Conservation (phyloP, 2,888 invertebrate species). For the Bellardia bayeri region DNA sequence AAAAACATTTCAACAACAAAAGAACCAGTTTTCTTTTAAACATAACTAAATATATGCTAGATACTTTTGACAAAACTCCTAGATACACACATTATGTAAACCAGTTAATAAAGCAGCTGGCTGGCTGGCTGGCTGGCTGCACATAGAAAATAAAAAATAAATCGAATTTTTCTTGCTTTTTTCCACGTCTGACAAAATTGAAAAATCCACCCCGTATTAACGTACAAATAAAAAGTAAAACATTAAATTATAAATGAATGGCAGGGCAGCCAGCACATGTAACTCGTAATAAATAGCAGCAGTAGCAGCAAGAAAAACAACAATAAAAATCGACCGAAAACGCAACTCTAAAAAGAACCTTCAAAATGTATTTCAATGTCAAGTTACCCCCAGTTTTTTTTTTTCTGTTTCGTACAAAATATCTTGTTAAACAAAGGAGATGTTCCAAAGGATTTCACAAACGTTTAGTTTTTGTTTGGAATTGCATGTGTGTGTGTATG, state of each 20-base stretch:
- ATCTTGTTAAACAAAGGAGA: slow-evolving; percentile 23
- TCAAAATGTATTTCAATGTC: slow-evolving; percentile 76
- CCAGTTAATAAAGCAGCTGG: slow-evolving; percentile 65
- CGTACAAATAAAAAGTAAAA: neutral
- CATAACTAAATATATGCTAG: neutral
- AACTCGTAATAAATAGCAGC: slow-evolving; percentile 24
- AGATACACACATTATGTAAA: slow-evolving; percentile 64
- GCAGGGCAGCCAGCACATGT: slow-evolving; percentile 18
- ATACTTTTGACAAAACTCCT: slow-evolving; percentile 17
- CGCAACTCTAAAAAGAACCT: slow-evolving; percentile 71
- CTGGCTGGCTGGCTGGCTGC: slow-evolving; percentile 4
- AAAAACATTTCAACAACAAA: neutral
- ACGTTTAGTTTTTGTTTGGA: neutral
- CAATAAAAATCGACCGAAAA: slow-evolving; percentile 12
- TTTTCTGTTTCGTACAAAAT: neutral
- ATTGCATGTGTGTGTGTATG: neutral
- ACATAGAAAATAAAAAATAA: neutral
- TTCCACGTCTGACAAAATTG: slow-evolving; percentile 8
- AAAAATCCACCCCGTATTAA: slow-evolving; percentile 49
- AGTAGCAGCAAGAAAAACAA: neutral
- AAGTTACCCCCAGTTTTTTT: slow-evolving; percentile 71
- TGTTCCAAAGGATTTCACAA: neutral
- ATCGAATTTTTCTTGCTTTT: slow-evolving; percentile 18
- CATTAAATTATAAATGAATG: slow-evolving; percentile 38
- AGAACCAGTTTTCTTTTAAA: slow-evolving; percentile 36